phyloP scores from a whole-genome alignment of 1,140 invertebrate genomes.

The Bombus picipes region DNA sequence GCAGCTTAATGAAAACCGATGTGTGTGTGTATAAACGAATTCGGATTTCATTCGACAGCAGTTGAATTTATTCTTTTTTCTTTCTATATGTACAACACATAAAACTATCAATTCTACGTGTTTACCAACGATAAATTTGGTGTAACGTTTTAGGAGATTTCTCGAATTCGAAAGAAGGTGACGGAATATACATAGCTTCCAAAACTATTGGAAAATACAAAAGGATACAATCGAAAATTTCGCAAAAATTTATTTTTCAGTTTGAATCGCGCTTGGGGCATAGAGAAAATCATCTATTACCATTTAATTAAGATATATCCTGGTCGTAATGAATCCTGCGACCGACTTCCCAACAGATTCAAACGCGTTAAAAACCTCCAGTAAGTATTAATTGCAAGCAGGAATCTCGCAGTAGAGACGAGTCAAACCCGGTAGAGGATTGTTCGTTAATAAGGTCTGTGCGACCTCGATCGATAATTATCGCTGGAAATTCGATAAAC shows the following conservation, averaged over 20 bases:
- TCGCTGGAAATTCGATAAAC: constrained; percentile 44
- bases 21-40: neutral
- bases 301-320: too few relatives aligned
- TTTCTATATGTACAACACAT: neutral
- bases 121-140: neutral
- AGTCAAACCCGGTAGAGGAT: neutral
- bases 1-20: neutral
- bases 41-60: neutral
- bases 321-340: neutral
- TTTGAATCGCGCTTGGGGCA: neutral
- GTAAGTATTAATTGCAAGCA: neutral
- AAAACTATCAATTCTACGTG: neutral
- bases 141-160: neutral
- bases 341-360: neutral
- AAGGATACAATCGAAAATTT: neutral
- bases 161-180: neutral
- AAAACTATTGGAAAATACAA: neutral
- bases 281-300: too few relatives aligned
- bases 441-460: constrained; percentile 22
- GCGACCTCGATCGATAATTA: constrained; percentile 21
- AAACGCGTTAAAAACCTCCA: neutral
- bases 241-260: neutral
- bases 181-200: neutral
- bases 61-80: neutral
- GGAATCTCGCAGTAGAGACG: neutral